Evolutionary conservation across 2,888 invertebrate genomes (phyloP), one percentile per base, ranked within the genome.

Genomic region (Trachelus stipa): DNA sequence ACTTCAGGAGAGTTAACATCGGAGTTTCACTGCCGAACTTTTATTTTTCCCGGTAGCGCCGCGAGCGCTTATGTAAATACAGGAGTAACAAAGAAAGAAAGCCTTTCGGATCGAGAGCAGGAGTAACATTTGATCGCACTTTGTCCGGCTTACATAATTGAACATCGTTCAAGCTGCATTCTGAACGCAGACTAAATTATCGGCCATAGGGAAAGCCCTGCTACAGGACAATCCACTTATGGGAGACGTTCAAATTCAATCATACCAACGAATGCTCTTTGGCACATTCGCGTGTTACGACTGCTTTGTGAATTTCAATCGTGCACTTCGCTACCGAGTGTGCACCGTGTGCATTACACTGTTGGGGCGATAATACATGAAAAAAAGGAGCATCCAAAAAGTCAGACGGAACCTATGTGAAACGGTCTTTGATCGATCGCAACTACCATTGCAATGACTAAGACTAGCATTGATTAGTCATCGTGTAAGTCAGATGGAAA

Each of bases 171-270:
- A 0, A n/a, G 33, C 9, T 9, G 56, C 56, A 23, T 56, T 56
- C 23, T 9, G 12, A 71, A 33, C 71, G 33, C 71, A 11, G 71
- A 34, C 71, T 30, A 31, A 71, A 34, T 71, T 71, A 34, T 34
- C 30, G 74, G 74, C 34, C 23, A 34, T 33, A 74, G 74, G 74
- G 35, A 74, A 74, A 74, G 34, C 74, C 74, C 37, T 74, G 74
- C 23, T 34, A 74, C 30, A 30, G 37, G 35, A 37, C 74, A 35
- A 74, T 33, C 34, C 74, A 74, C 74, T 74, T 74, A 74, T 56
- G 56, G 56, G 23, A 0, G 23, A 1, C 56, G 56, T 56, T 56
- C 23, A 56, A 56, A 56, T 56, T 56, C 56, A 56, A 56, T 56
- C 56, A 1, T 9, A 1, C 56, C 56, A 56, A 56, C 23, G 9